These are phyloP conservation scores for Dolichomitus sp. DNA, from an alignment of 2,888 invertebrate species.

Conservation along the genomic window DNA sequence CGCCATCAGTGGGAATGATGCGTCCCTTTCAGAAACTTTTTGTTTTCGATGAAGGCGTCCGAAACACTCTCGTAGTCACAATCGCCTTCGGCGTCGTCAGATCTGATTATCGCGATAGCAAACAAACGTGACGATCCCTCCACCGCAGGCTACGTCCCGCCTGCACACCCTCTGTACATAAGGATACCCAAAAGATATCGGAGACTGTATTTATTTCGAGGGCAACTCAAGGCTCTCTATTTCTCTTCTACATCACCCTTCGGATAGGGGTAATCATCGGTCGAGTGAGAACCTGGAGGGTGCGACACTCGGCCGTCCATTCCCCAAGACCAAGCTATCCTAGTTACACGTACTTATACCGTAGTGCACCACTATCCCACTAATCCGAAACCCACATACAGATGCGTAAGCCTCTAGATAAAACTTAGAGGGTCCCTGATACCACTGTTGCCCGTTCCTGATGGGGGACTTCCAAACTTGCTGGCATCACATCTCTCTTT, in stretches of 20 bases:
- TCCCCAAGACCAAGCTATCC: slow-evolving; percentile 48
- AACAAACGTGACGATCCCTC: slow-evolving; percentile 69
- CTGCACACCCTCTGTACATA: slow-evolving; percentile 40
- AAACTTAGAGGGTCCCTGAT: slow-evolving; percentile 53
- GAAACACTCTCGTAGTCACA: slow-evolving; percentile 40
- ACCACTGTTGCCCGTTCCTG: slow-evolving; percentile 17
- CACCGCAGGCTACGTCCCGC: slow-evolving; percentile 53
- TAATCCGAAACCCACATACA: slow-evolving; percentile 77
- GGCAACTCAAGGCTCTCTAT: background rate
- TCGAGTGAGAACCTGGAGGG: slow-evolving; percentile 68
- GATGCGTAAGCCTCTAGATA: slow-evolving; percentile 59
- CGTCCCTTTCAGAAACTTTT: slow-evolving; percentile 29
- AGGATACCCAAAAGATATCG: slow-evolving; percentile 57
- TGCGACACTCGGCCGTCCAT: slow-evolving; percentile 63
- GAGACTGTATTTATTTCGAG: slow-evolving; percentile 67
- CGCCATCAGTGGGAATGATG: slow-evolving; percentile 2
- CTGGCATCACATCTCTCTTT: slow-evolving; percentile 43
- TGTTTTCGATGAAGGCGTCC: slow-evolving; percentile 53
- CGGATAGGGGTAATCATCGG: slow-evolving; percentile 79
- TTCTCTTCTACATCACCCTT: slow-evolving; percentile 43
- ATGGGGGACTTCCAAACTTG: slow-evolving; percentile 45
- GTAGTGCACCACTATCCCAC: slow-evolving; percentile 59
- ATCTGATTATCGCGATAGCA: slow-evolving; percentile 70
- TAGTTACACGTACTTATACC: slow-evolving; percentile 41
- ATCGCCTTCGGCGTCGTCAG: slow-evolving; percentile 59